Conservation (phyloP, 2,888 invertebrate genomes). For the Dorcus hopei region DNA sequence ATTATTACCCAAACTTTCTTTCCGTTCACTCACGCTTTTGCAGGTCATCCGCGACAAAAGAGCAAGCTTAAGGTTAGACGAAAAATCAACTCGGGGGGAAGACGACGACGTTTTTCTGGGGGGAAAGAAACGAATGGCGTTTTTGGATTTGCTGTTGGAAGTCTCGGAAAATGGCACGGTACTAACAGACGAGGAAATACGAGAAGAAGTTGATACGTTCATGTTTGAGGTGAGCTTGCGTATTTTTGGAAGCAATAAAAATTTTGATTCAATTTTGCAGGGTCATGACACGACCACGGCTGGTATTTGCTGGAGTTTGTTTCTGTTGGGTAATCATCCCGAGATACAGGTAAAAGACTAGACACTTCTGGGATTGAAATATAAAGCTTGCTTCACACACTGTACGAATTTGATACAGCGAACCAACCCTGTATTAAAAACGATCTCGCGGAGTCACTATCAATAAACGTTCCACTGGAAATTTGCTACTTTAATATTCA, state of each 20-base stretch:
- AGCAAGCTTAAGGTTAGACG: not conserved
- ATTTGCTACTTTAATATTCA: too few relatives aligned
- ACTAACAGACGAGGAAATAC: too few relatives aligned
- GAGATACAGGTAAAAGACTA: conserved; percentile 3
- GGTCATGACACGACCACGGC: conserved; percentile 7
- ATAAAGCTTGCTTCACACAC: too few relatives aligned
- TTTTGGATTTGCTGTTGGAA: not conserved
- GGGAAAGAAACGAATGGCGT: not conserved
- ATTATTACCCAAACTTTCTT: too few relatives aligned
- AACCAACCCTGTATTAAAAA: too few relatives aligned
- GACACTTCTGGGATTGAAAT: too few relatives aligned
- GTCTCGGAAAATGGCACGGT: too few relatives aligned
- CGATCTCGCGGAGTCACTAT: too few relatives aligned
- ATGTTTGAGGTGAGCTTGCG: conserved; percentile 5
- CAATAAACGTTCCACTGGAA: too few relatives aligned
- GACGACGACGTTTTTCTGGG: not conserved
- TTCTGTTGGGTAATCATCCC: conserved; percentile 2
- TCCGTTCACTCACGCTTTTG: too few relatives aligned
- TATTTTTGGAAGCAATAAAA: not conserved
- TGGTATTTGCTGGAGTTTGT: conserved; percentile 3
- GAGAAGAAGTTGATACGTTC: not conserved
- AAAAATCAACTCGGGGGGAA: too few relatives aligned
- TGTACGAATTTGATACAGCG: too few relatives aligned
- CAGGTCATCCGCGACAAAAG: not conserved
- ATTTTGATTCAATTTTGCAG: not conserved